Evolutionary conservation across 2,113 vertebrate genomes (phyloP).

Genomic region (Xenopus borealis): DNA sequence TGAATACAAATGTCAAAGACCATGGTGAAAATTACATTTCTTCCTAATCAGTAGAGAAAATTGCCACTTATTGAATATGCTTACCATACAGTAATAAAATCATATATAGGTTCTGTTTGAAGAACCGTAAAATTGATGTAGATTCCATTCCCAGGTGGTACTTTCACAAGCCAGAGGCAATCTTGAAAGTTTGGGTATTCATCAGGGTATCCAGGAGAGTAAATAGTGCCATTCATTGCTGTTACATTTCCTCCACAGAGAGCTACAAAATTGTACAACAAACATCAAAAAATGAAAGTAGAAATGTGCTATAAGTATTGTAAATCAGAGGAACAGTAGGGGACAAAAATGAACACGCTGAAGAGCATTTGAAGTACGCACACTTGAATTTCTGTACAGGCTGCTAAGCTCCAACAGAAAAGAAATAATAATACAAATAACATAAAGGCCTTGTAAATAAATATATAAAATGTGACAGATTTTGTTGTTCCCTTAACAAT

Average conservation of each 20-base stretch:
- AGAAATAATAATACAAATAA: too few relatives aligned
- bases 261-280: conserved; percentile 61
- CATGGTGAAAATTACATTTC: too few relatives aligned
- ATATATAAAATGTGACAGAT: background rate
- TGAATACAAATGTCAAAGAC: background rate
- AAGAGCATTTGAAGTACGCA: conserved; percentile 15
- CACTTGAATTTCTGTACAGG: conserved; percentile 9
- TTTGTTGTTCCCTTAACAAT: too few relatives aligned
- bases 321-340: background rate
- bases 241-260: conserved; percentile 97
- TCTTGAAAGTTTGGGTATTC: conserved; percentile 99
- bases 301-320: conserved; percentile 31
- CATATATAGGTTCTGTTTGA: conserved; percentile 95
- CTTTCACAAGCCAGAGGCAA: conserved; percentile 93
- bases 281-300: conserved; percentile 18
- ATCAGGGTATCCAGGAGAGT: conserved; percentile 94
- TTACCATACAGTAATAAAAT: conserved; percentile 98
- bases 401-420: conserved; percentile 11
- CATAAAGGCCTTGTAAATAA: background rate
- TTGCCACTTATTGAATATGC: conserved; percentile 46
- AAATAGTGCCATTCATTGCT: conserved; percentile 95
- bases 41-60: conserved; percentile 34
- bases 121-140: conserved; percentile 98
- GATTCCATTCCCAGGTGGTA: conserved; percentile 92
- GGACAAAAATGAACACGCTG: conserved; percentile 12